A percentile compares a stretch with the other conserved stretches of the same genome.
Conservation (phyloP, 2,113 vertebrate species). For the Parus major region DNA sequence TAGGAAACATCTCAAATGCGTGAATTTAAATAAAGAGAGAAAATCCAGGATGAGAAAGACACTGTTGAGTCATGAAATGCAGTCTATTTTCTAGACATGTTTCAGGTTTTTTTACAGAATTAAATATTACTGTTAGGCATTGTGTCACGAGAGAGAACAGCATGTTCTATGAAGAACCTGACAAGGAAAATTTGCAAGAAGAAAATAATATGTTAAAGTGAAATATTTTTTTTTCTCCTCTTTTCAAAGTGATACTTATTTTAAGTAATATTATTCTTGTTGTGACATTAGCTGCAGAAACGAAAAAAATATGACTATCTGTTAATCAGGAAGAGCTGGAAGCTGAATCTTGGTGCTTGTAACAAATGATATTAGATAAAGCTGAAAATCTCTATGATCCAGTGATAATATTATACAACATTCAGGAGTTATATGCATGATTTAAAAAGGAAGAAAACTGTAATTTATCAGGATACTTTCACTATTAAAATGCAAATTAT, state of each 20-base stretch:
- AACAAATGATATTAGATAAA: background rate
- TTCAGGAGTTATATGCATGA: background rate
- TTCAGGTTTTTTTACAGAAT: background rate
- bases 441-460: background rate
- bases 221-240: background rate
- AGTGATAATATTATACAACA: background rate
- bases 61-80: background rate
- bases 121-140: background rate
- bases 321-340: background rate
- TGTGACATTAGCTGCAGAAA: background rate
- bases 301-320: background rate
- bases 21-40: background rate
- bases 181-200: background rate
- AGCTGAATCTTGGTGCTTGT: background rate
- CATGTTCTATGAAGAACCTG: background rate
- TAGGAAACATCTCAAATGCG: background rate
- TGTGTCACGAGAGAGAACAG: background rate
- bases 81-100: background rate
- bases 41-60: background rate
- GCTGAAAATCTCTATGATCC: background rate
- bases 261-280: background rate
- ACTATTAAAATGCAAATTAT: background rate
- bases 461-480: background rate
- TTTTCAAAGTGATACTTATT: background rate
- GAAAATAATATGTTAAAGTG: background rate